Evolutionary conservation across 1,140 invertebrate genomes (phyloP), one percentile per base, ranked within the genome.

Genomic region (Belonocnema kinseyi): DNA sequence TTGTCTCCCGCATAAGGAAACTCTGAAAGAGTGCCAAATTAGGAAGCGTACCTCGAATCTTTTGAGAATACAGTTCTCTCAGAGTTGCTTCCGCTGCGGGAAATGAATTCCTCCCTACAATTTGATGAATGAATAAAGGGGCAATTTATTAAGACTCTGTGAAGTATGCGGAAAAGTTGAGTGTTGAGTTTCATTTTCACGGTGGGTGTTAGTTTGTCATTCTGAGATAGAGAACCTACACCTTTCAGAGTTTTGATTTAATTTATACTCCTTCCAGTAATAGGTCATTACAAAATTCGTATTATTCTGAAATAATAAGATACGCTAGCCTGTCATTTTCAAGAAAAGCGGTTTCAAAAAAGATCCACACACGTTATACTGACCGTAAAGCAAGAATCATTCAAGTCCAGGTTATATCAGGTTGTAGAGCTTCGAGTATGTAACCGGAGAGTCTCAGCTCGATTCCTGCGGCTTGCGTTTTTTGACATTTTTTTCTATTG

Each of bases 11-110:
- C 58, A 66, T 66, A 40, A 66, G 26, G 21, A 66, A 33, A 40
- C 58, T 33, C 58, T 66, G 21, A 66, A 66, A 66, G 58, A 66
- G 58, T 66, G 58, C 58, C 58, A 66, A 66, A 66, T 66, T 66
- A 66, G 58, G 58, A 66, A 66, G 58, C 58, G 58, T 66, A n/a
- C 53, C 53, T 54, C 53, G 53, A 54, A 10, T 54, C 53, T 54
- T 54, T 54, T 54, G 53, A 54, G 53, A 10, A n/a, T 54, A 54
- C 53, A 19, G 17, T 19, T 54, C 53, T 54, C 53, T 54, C 53
- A 19, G 53, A 54, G 53, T 17, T 66, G 19, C 58, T 66, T 66
- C 58, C 58, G 40, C 58, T 4, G 13, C 19, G 53, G 58, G 21
- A 66, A 66, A 66, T 66, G 58, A 66, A 66, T 66, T 66, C 33